Base-by-base conservation (phyloP, 1,140 invertebrate genomes). In the Oncopeltus fasciatus region DNA sequence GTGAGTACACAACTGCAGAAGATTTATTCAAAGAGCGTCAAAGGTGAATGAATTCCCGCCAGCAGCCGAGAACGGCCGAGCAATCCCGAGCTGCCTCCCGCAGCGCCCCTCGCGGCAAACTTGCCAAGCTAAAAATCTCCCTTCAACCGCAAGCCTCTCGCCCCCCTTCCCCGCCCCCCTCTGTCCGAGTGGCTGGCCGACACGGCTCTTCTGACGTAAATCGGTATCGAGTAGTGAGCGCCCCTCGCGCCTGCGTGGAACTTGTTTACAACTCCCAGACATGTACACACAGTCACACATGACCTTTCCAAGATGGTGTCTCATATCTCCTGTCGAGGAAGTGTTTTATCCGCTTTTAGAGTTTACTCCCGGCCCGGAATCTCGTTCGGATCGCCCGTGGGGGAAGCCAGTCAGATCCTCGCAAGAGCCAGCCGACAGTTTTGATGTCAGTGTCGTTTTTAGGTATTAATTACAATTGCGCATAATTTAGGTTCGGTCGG, bases 221-320 rank as follows among this genome's bases (percentile, higher is more conserved):
- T 38, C 57, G 60, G 64, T 65, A 65, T 74, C 71, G 72, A 71
- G 69, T 69, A 66, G 68, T 59, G 53, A 31, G 27, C 71, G 53
- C 38, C n/a, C 71, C 69, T 74, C 73, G 67, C 73, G 73, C 73
- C 69, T 72, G 73, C 73, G 73, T 69, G 44, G 58, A 67, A 68
- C 59, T 74, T 74, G 73, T 74, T 74, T 74, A 74, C 72, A 73
- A 73, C 69, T 67, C 60, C 65, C 59, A 65, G 66, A 60, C 66
- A 67, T 67, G 61, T 62, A 66, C 62, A 65, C 62, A 68, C 47
- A 62, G 61, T 68, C 67, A 69, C 65, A 67, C 69, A 69, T 69
- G 69, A 69, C 69, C 69, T 69, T 68, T 69, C 67, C 67, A 69
- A 68, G 69, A 69, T 69, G 67, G 68, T 67, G 67, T 62, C 57